phyloP scores from a whole-genome alignment of 1,140 invertebrate species.

The Saccostrea cuccullata region DNA sequence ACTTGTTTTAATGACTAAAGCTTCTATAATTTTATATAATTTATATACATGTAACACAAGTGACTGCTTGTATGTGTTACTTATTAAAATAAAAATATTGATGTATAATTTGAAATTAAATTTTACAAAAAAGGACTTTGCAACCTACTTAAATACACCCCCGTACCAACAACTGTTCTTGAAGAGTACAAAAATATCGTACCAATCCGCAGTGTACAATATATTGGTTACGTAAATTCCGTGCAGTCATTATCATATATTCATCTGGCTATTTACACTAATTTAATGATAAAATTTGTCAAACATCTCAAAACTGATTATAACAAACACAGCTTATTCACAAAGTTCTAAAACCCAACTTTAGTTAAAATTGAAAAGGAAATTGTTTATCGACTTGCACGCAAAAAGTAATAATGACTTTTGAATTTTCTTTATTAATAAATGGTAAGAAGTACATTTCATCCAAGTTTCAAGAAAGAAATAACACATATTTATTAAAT shows the following conservation, averaged over 20 bases:
- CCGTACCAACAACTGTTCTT: no score
- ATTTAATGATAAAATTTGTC: not conserved
- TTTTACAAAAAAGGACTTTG: no score
- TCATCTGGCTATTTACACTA: not conserved
- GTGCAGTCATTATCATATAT: not conserved
- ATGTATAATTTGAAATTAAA: no score
- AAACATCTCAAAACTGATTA: not conserved
- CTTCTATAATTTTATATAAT: no score
- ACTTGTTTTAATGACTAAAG: no score
- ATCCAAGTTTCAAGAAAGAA: conserved; percentile 14
- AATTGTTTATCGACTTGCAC: conserved; percentile 27
- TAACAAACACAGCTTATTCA: conserved; percentile 15
- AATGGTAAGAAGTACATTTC: not conserved
- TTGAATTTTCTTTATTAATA: not conserved
- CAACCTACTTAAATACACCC: no score
- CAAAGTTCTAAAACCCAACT: conserved; percentile 22
- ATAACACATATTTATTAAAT: not conserved
- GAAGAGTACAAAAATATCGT: no score
- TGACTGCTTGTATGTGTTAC: no score
- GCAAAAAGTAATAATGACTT: conserved; percentile 12
- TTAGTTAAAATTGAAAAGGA: not conserved
- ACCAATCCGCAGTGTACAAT: no score
- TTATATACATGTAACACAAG: no score
- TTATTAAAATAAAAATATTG: no score
- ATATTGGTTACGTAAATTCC: not conserved